Percentiles rank a stretch among this genome's conserved stretches.
Evolutionary conservation across 2,113 vertebrate genomes (phyloP).

Genomic region (Chaetura pelagica): DNA sequence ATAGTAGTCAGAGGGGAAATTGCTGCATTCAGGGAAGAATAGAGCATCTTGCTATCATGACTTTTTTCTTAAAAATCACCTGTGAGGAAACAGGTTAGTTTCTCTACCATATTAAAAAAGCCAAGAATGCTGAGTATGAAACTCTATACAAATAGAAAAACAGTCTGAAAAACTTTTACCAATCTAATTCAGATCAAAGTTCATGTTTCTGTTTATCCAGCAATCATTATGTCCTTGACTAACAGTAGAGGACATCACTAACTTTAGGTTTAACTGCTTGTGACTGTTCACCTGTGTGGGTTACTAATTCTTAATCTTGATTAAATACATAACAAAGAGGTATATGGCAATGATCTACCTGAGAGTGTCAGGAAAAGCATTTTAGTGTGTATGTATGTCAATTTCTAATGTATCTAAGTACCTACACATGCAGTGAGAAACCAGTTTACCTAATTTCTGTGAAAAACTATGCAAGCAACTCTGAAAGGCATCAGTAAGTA

Average conservation of each 20-base stretch:
- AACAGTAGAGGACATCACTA: neutral
- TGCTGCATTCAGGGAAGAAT: neutral
- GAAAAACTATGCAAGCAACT: neutral
- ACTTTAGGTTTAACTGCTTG: slow-evolving; percentile 15
- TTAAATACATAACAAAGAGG: neutral
- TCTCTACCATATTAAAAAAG: neutral
- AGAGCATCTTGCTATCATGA: neutral
- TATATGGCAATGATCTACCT: neutral
- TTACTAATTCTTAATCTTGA: slow-evolving; percentile 46
- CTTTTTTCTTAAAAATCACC: neutral
- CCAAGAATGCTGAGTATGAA: neutral
- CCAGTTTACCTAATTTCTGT: neutral
- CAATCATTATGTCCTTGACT: neutral
- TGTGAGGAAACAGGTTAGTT: neutral
- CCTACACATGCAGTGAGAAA: neutral
- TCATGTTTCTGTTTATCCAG: slow-evolving; percentile 41
- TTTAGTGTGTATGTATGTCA: neutral
- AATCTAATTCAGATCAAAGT: neutral
- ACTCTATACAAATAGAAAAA: neutral
- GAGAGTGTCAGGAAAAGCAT: neutral
- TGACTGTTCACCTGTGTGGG: neutral
- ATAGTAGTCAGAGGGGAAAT: neutral
- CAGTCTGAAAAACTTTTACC: neutral
- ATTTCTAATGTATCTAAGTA: neutral
- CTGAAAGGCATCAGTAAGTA: neutral